Evolutionary conservation across 2,888 invertebrate genomes (phyloP), one percentile per base, ranked within the genome.

Genomic region (Autographa pulchrina): DNA sequence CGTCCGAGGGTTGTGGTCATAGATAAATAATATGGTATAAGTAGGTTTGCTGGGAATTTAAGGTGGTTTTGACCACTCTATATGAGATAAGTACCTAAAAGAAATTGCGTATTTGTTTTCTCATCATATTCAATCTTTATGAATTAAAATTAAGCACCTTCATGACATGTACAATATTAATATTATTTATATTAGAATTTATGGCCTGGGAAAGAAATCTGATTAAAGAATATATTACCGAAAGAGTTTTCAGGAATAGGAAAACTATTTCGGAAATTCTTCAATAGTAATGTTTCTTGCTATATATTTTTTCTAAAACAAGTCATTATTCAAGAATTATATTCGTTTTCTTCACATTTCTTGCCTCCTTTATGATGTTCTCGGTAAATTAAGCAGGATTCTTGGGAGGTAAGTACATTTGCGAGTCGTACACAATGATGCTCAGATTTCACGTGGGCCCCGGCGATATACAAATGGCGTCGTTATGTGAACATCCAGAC

Each of bases 401-500:
- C 41, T 32, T 43, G 11, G 25, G 52, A 8, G 1, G 43, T 59
- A 52, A 62, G 68, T 66, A 65, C 68, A 66, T 76, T 73, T 74
- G 62, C 41, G 68, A 61, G 66, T 56, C 20, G 56, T 20, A 43
- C 68, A 66, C 65, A 74, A 76, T 68, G 77, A 62, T 56, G 61
- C 70, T 62, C 38, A 64, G 52, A 70, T 70, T 67, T 70, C 56
- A 18, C 60, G 56, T 52, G 60, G 25, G 52, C 25, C 8, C 54
- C 20, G 63, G 65, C 56, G 32, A 63, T 41, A 77, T 65, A 72
- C 43, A 72, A 72, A 77, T 77, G 65, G 56, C 60, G 74, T 66
- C 74, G 18, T 77, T 71, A 64, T 52, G 62, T 32, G 62, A 72
- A 56, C 63, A 65, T 68, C 52, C 52, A 52, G 59, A 77, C 62